Percentiles rank a stretch among this genome's conserved stretches.
Evolutionary conservation across 2,888 invertebrate species (phyloP).

Genomic region (Calameuta idolon): DNA sequence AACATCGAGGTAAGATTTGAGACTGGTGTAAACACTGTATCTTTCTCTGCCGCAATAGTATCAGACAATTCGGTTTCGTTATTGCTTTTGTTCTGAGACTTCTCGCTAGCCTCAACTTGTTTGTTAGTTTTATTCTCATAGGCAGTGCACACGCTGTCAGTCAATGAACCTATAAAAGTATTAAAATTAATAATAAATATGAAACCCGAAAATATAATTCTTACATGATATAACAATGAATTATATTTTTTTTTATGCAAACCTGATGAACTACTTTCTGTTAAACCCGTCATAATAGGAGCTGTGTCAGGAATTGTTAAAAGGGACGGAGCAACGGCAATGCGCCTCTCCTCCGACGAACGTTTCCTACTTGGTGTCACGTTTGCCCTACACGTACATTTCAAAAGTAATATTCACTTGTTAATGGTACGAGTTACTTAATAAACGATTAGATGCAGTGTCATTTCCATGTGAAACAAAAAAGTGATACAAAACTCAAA

Average conservation of each 20-base stretch:
- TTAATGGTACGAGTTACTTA: background rate
- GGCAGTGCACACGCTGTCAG: slow-evolving; percentile 73
- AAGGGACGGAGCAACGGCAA: slow-evolving; percentile 65
- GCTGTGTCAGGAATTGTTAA: slow-evolving; percentile 67
- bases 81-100: slow-evolving; percentile 25
- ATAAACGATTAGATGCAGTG: background rate
- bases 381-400: slow-evolving; percentile 42
- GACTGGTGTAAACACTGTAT: slow-evolving; percentile 40
- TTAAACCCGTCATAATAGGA: slow-evolving; percentile 66
- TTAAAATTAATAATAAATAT: background rate
- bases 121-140: slow-evolving; percentile 67
- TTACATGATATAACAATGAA: slow-evolving; percentile 10
- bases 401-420: background rate
- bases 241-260: slow-evolving; percentile 25
- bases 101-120: slow-evolving; percentile 35
- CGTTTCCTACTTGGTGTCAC: slow-evolving; percentile 64
- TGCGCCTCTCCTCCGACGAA: slow-evolving; percentile 69
- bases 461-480: background rate
- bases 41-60: slow-evolving; percentile 29
- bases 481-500: background rate
- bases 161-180: slow-evolving; percentile 68
- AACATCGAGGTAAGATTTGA: slow-evolving; percentile 64
- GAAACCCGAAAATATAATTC: background rate
- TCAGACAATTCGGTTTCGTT: slow-evolving; percentile 20
- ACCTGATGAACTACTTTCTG: slow-evolving; percentile 75